These are phyloP conservation scores for Leptopilina myrica DNA, from an alignment of 2,888 invertebrate genomes.

Conservation along the genomic window DNA sequence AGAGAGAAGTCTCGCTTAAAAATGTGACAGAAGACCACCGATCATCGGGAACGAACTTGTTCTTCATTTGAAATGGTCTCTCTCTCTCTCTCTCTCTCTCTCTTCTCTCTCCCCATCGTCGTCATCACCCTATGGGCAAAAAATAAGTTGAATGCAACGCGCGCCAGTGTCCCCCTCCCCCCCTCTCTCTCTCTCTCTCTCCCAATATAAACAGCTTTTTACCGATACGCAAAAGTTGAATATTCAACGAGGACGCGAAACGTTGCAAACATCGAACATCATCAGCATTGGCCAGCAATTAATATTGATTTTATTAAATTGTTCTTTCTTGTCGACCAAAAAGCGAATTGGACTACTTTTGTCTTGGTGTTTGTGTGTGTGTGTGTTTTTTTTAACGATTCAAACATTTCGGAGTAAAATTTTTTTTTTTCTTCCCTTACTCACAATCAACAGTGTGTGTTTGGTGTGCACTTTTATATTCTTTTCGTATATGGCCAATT, in stretches of 20 bases:
- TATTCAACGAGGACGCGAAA: conserved; percentile 68
- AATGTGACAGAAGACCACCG: conserved; percentile 56
- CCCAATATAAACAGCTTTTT: conserved; percentile 73
- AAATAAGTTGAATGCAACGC: conserved; percentile 65
- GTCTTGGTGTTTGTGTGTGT: neutral
- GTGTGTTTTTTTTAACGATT: conserved; percentile 24
- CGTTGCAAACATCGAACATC: conserved; percentile 52
- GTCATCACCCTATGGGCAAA: conserved; percentile 56
- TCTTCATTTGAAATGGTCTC: conserved; percentile 35
- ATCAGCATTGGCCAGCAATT: conserved; percentile 68
- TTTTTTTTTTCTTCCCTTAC: neutral
- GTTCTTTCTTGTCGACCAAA: conserved; percentile 60
- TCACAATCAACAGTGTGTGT: too few species aligned
- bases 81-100: conserved; percentile 26
- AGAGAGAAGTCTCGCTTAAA: conserved; percentile 16
- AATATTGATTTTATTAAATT: conserved; percentile 75
- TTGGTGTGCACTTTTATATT: too few species aligned
- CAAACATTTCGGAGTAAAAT: conserved; percentile 2
- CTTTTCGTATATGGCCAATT: conserved; percentile 8
- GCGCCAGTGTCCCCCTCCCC: conserved; percentile 48
- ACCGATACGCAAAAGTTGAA: conserved; percentile 65
- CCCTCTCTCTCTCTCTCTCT: too few species aligned
- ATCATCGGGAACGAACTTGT: conserved; percentile 58
- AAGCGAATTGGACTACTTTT: conserved; percentile 37
- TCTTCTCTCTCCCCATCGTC: too few species aligned